Evolutionary conservation across 2,888 invertebrate genomes (phyloP).

Genomic region (Sphinx pinastri): DNA sequence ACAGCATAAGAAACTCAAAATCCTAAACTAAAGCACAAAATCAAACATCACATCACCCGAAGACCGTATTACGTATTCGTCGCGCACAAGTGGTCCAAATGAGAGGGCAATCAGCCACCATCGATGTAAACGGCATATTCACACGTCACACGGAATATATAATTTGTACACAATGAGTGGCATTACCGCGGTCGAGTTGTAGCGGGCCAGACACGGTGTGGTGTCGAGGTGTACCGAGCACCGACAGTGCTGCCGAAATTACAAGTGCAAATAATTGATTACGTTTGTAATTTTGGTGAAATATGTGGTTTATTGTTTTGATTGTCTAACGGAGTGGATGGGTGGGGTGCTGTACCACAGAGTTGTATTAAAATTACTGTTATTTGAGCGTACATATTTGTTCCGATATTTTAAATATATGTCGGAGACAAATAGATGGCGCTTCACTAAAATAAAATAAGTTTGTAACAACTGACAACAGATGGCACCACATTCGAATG

Average conservation of each 20-base stretch:
- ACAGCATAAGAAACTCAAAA: too few species aligned
- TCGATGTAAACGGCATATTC: constrained; percentile 61
- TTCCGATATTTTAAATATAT: too few species aligned
- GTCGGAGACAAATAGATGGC: too few species aligned
- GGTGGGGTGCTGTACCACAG: too few species aligned
- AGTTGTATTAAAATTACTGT: too few species aligned
- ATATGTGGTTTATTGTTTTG: background rate
- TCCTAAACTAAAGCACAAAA: background rate
- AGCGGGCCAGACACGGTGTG: background rate
- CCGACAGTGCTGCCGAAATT: background rate
- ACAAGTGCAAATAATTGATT: background rate
- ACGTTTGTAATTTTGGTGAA: background rate
- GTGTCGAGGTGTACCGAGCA: background rate
- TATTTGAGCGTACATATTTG: too few species aligned
- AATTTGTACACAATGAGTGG: constrained; percentile 51
- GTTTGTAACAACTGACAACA: too few species aligned
- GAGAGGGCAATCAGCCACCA: constrained; percentile 77
- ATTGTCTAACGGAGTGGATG: too few species aligned
- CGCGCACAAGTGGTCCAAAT: constrained; percentile 77
- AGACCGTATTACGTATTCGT: constrained; percentile 71
- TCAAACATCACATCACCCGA: background rate
- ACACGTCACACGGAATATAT: constrained; percentile 68
- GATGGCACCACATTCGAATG: too few species aligned
- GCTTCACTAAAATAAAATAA: too few species aligned
- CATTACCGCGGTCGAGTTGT: background rate